Conservation (phyloP, 2,888 invertebrate species). For the Agrilus cyanescens region DNA sequence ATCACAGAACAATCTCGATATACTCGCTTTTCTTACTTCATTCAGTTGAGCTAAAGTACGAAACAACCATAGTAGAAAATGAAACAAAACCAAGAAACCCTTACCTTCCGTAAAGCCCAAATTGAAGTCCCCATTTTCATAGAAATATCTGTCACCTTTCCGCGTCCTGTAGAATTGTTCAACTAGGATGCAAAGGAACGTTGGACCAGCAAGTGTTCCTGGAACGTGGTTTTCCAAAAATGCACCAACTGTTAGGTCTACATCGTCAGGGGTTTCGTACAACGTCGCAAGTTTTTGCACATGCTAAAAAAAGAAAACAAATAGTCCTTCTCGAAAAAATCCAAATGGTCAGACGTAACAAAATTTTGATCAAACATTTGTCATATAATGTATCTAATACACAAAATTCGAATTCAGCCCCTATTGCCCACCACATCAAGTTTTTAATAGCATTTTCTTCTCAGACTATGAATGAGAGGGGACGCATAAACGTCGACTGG, state of each 20-base stretch:
- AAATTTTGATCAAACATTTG: too few species aligned
- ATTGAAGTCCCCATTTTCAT: conserved; percentile 51
- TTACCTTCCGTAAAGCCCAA: conserved; percentile 54
- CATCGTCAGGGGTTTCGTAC: conserved; percentile 65
- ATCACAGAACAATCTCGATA: conserved; percentile 70
- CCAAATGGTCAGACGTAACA: too few species aligned
- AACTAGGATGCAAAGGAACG: conserved; percentile 76
- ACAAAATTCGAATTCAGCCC: too few species aligned
- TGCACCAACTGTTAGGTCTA: conserved; percentile 78
- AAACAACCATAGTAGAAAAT: neutral
- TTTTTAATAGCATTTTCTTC: too few species aligned
- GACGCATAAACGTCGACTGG: too few species aligned
- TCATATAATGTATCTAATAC: too few species aligned
- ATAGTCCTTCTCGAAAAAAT: too few species aligned
- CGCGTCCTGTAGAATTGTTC: conserved; percentile 81
- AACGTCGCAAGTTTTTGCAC: conserved; percentile 49
- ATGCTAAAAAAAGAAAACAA: conserved; percentile 38
- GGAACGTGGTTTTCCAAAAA: conserved; percentile 65
- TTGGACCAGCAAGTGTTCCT: conserved; percentile 73
- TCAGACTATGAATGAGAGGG: too few species aligned
- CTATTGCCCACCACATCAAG: too few species aligned
- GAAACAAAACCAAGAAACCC: too few species aligned
- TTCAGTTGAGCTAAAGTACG: conserved; percentile 46
- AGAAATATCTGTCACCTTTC: conserved; percentile 80
- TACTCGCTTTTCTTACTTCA: conserved; percentile 64